A percentile compares a stretch with the other conserved stretches of the same genome.
Conservation (phyloP, 2,888 invertebrate species). For the Caenorhabditis angaria region DNA sequence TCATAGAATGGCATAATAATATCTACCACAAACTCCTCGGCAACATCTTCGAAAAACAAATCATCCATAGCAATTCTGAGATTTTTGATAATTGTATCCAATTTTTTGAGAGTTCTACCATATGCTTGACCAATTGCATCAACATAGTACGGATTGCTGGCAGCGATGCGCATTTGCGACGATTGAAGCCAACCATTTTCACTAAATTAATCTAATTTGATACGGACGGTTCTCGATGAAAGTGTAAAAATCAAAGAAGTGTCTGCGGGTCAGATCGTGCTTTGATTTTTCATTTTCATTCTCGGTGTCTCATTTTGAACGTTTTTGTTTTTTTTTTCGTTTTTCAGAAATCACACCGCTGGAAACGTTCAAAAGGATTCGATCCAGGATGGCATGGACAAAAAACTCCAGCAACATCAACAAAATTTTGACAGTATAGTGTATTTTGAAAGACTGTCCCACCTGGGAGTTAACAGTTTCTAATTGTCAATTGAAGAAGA, state of each 20-base stretch:
- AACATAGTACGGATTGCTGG: constrained; percentile 48
- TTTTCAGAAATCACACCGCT: too few relatives aligned
- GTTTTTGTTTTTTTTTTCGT: too few relatives aligned
- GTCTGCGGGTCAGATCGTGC: too few relatives aligned
- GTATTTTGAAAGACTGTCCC: background rate
- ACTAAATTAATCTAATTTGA: constrained; percentile 16
- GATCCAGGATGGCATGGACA: too few relatives aligned
- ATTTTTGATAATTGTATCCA: constrained; percentile 29
- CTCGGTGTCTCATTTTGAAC: too few relatives aligned
- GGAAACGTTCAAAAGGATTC: too few relatives aligned
- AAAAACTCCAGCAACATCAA: too few relatives aligned
- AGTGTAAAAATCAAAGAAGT: too few relatives aligned
- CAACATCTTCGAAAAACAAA: constrained; percentile 43
- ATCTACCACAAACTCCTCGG: constrained; percentile 42
- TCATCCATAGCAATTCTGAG: constrained; percentile 39
- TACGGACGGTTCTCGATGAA: too few relatives aligned
- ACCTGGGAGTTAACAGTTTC: background rate
- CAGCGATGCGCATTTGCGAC: constrained; percentile 41
- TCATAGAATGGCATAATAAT: constrained; percentile 44
- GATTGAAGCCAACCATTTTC: constrained; percentile 51
- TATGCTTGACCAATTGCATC: constrained; percentile 48
- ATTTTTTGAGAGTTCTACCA: constrained; percentile 39
- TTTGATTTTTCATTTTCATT: background rate
- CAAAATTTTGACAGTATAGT: too few relatives aligned
- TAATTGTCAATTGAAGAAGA: background rate